A percentile compares a stretch with the other conserved stretches of the same genome.
Evolutionary conservation across 1,140 invertebrate genomes (phyloP).

Genomic region (Phocides pigmalion): DNA sequence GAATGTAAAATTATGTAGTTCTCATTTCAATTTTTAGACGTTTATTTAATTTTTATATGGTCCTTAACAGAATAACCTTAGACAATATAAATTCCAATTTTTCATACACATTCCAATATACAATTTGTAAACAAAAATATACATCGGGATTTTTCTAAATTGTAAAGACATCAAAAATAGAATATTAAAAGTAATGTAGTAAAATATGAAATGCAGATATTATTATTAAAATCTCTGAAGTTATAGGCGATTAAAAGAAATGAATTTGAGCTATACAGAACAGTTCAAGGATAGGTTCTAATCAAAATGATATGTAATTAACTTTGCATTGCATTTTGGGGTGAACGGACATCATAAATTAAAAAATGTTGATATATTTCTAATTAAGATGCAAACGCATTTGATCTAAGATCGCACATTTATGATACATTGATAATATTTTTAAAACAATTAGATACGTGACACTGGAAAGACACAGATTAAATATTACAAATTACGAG

Average conservation of each 20-base stretch:
- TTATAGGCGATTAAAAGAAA: constrained; percentile 19
- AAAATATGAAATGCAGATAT: constrained; percentile 37
- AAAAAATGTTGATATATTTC: neutral
- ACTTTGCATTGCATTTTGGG: constrained; percentile 35
- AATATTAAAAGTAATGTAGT: constrained; percentile 50
- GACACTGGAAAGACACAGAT: constrained; percentile 36
- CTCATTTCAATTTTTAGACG: neutral
- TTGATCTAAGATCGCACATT: neutral
- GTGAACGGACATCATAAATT: constrained; percentile 13
- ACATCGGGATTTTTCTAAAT: constrained; percentile 50
- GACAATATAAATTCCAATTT: constrained; percentile 39
- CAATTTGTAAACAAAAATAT: constrained; percentile 51
- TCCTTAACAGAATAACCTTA: constrained; percentile 38
- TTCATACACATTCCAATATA: constrained; percentile 40
- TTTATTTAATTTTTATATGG: neutral
- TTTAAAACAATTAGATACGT: constrained; percentile 9
- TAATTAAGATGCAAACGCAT: neutral
- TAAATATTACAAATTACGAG: constrained; percentile 19
- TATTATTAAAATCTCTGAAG: constrained; percentile 23
- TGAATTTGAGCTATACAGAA: constrained; percentile 21
- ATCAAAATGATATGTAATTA: constrained; percentile 67
- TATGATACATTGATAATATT: neutral
- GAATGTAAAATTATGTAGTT: neutral
- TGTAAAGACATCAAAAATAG: constrained; percentile 74
- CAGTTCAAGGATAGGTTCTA: constrained; percentile 48